A percentile compares a stretch with the other conserved stretches of the same genome.
Evolutionary conservation across 1,140 invertebrate species (phyloP).

Genomic region (Patella vulgata): DNA sequence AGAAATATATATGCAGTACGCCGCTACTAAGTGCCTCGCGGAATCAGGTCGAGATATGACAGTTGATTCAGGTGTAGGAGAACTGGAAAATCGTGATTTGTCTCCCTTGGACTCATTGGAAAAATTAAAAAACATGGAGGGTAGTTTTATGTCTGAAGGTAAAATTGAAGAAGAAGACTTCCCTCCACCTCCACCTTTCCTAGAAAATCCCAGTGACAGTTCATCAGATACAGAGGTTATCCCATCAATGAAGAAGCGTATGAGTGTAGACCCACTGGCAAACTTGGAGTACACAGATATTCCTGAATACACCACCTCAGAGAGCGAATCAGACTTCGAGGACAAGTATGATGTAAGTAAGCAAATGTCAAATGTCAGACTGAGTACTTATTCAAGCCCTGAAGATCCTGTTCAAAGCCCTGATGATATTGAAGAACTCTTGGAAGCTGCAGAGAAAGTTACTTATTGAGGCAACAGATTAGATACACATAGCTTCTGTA

Average conservation of each 20-base stretch:
- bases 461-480: too few relatives aligned
- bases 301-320: constrained; percentile 32
- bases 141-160: constrained; percentile 25
- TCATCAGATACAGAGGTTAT: constrained; percentile 28
- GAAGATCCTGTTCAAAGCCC: constrained; percentile 5
- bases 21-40: constrained; percentile 28
- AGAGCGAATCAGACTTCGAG: constrained; percentile 42
- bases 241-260: constrained; percentile 27
- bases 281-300: constrained; percentile 20
- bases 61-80: constrained; percentile 50
- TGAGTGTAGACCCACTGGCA: constrained; percentile 39
- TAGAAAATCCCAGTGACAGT: constrained; percentile 23
- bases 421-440: too few relatives aligned
- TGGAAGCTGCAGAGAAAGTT: background rate
- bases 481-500: too few relatives aligned
- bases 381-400: constrained; percentile 27
- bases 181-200: constrained; percentile 30
- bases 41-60: constrained; percentile 46
- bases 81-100: constrained; percentile 18
- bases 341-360: constrained; percentile 6
- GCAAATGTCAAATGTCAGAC: too few relatives aligned
- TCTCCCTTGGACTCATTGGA: constrained; percentile 46
- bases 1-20: constrained; percentile 36
- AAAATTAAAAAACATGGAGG: constrained; percentile 22
- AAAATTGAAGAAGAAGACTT: constrained; percentile 32